Evolutionary conservation across 2,888 invertebrate genomes (phyloP).

Genomic region (Colostygia pectinataria): DNA sequence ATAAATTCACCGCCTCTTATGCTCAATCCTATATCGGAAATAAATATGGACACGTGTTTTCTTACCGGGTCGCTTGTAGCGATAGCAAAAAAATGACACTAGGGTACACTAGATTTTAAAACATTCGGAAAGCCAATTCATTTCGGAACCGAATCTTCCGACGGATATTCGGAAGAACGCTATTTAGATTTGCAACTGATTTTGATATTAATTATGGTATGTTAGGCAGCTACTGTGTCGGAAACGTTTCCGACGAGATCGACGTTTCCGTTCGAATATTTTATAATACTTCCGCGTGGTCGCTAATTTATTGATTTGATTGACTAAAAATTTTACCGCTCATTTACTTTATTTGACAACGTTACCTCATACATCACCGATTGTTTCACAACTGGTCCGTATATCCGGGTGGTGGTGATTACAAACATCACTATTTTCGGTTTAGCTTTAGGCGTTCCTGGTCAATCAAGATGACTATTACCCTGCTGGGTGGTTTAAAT

Average conservation of each 20-base stretch:
- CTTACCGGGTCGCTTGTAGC: slow-evolving; percentile 17
- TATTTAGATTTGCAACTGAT: no score
- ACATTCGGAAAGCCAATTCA: no score
- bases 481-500: neutral
- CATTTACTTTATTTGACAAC: slow-evolving; percentile 10
- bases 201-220: no score
- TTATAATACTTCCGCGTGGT: no score
- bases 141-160: no score
- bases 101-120: no score
- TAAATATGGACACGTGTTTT: slow-evolving; percentile 33
- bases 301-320: no score
- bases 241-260: no score
- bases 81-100: slow-evolving; percentile 16
- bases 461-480: slow-evolving; percentile 17
- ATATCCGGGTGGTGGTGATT: slow-evolving; percentile 27
- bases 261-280: no score
- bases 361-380: slow-evolving; percentile 20
- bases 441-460: slow-evolving; percentile 25
- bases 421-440: slow-evolving; percentile 37
- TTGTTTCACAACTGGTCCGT: slow-evolving; percentile 29
- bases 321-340: no score
- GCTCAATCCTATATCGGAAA: slow-evolving; percentile 33
- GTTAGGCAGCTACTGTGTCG: no score
- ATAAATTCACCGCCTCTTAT: slow-evolving; percentile 28
- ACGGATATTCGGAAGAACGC: no score